Evolutionary conservation across 2,888 invertebrate genomes (phyloP).

Genomic region (Tetanocera ferruginea): DNA sequence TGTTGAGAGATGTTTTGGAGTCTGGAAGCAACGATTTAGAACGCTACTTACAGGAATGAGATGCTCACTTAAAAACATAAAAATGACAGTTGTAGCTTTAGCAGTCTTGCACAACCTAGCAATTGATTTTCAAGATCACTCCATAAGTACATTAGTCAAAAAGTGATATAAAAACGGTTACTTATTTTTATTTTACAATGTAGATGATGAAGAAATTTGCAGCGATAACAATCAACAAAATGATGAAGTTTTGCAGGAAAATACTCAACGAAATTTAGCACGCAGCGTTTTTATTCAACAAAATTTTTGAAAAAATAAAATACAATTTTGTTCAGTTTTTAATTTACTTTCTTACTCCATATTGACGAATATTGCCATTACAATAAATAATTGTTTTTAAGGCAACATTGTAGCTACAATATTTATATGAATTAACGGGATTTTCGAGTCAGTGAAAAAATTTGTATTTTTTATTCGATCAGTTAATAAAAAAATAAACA

Average conservation of each 20-base stretch:
- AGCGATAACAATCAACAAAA: neutral
- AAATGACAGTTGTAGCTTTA: constrained; percentile 18
- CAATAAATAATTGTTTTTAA: no score
- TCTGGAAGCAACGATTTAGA: constrained; percentile 1
- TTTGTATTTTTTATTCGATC: no score
- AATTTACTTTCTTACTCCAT: no score
- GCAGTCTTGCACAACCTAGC: neutral
- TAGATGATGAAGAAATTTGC: neutral
- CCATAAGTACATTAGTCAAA: neutral
- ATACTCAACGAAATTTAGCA: neutral
- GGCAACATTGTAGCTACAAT: no score
- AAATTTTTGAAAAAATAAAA: neutral
- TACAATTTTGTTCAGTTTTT: neutral
- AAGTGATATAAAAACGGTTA: neutral
- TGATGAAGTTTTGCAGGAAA: neutral
- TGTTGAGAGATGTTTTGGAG: no score
- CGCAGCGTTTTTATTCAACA: neutral
- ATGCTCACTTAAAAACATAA: neutral
- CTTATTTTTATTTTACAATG: neutral
- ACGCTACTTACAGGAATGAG: neutral
- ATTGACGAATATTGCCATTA: no score
- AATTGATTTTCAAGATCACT: neutral
- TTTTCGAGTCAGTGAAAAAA: no score
- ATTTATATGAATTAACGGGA: no score
- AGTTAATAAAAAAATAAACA: no score